Conservation (phyloP, 1,140 invertebrate species). For the Megalonaias nervosa region DNA sequence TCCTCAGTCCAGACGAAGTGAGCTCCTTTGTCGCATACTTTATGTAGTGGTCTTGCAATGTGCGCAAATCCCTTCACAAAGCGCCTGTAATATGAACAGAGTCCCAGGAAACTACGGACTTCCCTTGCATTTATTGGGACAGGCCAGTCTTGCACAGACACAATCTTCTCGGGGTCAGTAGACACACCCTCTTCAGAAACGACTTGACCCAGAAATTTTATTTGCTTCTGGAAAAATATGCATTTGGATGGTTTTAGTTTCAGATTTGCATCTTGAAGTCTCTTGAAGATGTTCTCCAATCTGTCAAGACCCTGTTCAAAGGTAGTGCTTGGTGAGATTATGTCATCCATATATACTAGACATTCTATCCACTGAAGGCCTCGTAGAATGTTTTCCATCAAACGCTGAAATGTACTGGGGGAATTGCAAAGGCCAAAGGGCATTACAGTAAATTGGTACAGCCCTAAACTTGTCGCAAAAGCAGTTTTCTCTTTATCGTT, state of each 20-base stretch:
- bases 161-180: conserved; percentile 13
- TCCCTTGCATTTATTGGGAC: conserved; percentile 19
- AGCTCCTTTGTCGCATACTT: conserved; percentile 4
- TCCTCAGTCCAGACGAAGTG: conserved; percentile 8
- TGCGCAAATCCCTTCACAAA: conserved; percentile 24
- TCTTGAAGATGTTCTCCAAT: conserved; percentile 27
- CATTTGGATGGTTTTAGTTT: conserved; percentile 38
- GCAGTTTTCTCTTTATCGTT: conserved; percentile 2
- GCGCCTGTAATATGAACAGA: background rate
- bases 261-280: conserved; percentile 19
- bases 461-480: conserved; percentile 13
- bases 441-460: conserved; percentile 14
- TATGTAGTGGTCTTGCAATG: conserved; percentile 30
- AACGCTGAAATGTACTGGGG: conserved; percentile 42
- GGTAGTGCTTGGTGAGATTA: conserved; percentile 18
- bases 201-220: conserved; percentile 34
- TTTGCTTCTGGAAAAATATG: conserved; percentile 32
- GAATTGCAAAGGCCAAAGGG: conserved; percentile 29
- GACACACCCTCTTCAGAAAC: conserved; percentile 17
- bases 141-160: conserved; percentile 24
- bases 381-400: conserved; percentile 35
- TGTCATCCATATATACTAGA: conserved; percentile 43
- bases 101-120: conserved; percentile 33
- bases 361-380: conserved; percentile 27
- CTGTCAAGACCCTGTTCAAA: conserved; percentile 12